phyloP scores from a whole-genome alignment of 2,797 vertebrate genomes.

The Menidia menidia region DNA sequence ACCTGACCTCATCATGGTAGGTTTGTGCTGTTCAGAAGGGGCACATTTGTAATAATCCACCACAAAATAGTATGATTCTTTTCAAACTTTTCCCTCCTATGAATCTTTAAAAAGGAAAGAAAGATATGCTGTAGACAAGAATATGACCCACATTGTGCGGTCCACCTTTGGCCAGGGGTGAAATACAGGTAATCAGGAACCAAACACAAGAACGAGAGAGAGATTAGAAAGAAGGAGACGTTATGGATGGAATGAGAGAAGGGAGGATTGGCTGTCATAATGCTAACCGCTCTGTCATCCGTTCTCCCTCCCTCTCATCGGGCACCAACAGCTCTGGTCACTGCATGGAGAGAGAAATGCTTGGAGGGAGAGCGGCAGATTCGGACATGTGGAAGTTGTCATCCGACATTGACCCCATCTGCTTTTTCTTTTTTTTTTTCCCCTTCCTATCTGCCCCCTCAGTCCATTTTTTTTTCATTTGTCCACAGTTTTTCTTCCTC shows the following conservation, averaged over 20 bases:
- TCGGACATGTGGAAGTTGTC: conserved; percentile 85
- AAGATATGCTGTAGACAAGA: not conserved
- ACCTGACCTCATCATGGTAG: no score
- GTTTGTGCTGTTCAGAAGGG: no score
- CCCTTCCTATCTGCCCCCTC: conserved; percentile 50
- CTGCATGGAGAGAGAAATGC: conserved; percentile 75
- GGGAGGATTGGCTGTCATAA: conserved; percentile 54
- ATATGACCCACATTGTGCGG: conserved; percentile 16
- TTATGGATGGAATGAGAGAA: conserved; percentile 30
- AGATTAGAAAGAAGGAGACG: conserved; percentile 9
- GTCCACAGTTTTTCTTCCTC: conserved; percentile 36
- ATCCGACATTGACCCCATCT: conserved; percentile 78
- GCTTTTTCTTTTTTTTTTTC: conserved; percentile 63
- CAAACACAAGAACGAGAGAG: conserved; percentile 9
- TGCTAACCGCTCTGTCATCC: conserved; percentile 53
- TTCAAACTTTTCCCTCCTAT: no score
- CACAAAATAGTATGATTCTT: no score
- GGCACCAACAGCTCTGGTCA: conserved; percentile 69
- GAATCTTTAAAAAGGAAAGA: not conserved
- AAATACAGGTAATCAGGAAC: conserved; percentile 28
- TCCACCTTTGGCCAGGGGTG: conserved; percentile 26
- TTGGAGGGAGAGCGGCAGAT: conserved; percentile 73
- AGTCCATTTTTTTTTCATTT: conserved; percentile 45
- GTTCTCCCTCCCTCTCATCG: conserved; percentile 49
- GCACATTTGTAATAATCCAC: no score